Evolutionary conservation across 2,113 vertebrate genomes (phyloP).

Genomic region (Laterallus jamaicensis): DNA sequence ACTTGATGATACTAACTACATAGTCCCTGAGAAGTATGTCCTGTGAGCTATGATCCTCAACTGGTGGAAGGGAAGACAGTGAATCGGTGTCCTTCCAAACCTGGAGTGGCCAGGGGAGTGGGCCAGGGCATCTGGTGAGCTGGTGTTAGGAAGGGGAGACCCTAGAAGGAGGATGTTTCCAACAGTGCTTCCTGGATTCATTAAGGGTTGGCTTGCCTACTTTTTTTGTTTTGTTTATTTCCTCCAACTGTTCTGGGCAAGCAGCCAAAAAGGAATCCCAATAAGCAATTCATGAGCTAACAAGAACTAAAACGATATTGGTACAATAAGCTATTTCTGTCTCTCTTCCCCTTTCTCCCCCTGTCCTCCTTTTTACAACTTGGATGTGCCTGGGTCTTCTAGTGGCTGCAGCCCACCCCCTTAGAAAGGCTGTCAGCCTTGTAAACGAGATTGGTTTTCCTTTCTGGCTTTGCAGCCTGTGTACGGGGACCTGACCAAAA

Average conservation of each 20-base stretch:
- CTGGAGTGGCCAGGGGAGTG: background rate
- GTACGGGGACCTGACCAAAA: background rate
- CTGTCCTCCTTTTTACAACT: background rate
- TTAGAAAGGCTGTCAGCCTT: background rate
- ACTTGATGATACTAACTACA: fast-evolving
- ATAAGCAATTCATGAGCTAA: constrained; percentile 43
- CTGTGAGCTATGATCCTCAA: background rate
- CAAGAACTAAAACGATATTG: constrained; percentile 8
- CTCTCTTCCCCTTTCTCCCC: background rate
- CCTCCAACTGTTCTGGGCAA: constrained; percentile 24
- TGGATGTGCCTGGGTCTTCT: background rate
- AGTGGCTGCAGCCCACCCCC: background rate
- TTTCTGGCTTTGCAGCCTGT: background rate
- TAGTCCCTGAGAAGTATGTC: background rate
- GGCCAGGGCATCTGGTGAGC: background rate
- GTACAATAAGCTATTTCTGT: background rate
- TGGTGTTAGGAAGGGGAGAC: background rate
- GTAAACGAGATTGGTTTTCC: background rate
- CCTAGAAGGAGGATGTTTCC: background rate
- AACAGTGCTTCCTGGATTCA: background rate
- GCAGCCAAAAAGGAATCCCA: constrained; percentile 49
- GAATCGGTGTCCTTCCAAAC: background rate
- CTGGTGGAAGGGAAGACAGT: background rate
- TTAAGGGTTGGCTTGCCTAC: background rate
- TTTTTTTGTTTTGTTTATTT: background rate